Conservation (phyloP, 2,113 vertebrate genomes). For the Dermatemys mawii region DNA sequence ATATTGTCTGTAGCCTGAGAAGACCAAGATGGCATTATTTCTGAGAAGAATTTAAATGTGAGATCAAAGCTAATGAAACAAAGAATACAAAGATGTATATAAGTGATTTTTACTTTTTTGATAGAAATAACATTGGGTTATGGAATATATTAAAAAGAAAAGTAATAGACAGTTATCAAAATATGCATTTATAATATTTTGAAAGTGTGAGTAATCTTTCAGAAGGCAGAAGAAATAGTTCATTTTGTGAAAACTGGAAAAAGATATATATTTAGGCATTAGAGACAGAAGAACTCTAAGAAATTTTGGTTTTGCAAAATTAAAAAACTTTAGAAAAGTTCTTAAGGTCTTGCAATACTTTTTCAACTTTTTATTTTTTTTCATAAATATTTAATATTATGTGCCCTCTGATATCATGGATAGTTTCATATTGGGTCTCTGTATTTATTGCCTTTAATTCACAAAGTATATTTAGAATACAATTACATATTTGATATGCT, state of each 20-base stretch:
- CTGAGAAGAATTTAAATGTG: conserved; percentile 49
- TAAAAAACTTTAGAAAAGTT: not conserved
- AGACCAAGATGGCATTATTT: conserved; percentile 29
- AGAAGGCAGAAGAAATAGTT: not conserved
- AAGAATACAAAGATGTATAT: not conserved
- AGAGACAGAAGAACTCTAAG: not conserved
- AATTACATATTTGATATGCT: not conserved
- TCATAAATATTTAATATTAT: too few species aligned
- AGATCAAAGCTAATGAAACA: conserved; percentile 58
- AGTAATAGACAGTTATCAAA: not conserved
- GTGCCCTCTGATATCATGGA: not conserved
- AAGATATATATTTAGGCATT: not conserved
- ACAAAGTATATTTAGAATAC: not conserved
- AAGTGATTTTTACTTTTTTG: conserved; percentile 6
- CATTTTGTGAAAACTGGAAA: not conserved
- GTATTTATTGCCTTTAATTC: not conserved
- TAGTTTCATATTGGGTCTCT: not conserved
- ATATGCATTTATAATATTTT: not conserved
- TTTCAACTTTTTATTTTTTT: not conserved
- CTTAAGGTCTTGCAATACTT: not conserved
- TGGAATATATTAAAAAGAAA: conserved; percentile 8
- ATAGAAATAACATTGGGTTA: conserved; percentile 7
- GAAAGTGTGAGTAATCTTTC: not conserved
- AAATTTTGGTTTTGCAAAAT: not conserved
- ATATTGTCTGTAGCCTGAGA: conserved; percentile 23